A percentile compares a stretch with the other conserved stretches of the same genome.
phyloP scores from a whole-genome alignment of 2,888 invertebrate genomes.

The Pecten maximus region DNA sequence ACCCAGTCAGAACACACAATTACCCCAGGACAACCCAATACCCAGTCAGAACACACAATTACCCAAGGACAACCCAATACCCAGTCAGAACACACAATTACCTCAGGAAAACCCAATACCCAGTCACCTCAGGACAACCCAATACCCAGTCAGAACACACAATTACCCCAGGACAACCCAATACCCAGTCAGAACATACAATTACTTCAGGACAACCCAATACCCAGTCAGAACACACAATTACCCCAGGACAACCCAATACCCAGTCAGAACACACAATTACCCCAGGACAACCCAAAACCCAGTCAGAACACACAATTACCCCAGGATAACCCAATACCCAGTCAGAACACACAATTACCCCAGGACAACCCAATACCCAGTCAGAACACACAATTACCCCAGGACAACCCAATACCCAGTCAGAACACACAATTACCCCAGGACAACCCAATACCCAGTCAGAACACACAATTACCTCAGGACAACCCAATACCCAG shows the following conservation, averaged over 20 bases:
- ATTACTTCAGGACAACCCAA: background rate
- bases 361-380: background rate
- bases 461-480: background rate
- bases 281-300: background rate
- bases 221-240: background rate
- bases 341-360: background rate
- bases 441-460: background rate
- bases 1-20: background rate
- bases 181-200: background rate
- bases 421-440: background rate
- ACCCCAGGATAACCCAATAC: background rate
- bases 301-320: background rate
- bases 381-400: background rate
- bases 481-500: background rate
- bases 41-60: background rate
- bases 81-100: background rate
- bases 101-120: background rate
- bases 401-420: background rate
- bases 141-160: background rate
- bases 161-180: background rate
- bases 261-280: background rate
- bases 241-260: background rate
- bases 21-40: background rate
- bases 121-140: background rate
- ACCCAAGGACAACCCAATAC: background rate